Conservation (phyloP, 2,113 vertebrate species). For the Hemiprocne comata region DNA sequence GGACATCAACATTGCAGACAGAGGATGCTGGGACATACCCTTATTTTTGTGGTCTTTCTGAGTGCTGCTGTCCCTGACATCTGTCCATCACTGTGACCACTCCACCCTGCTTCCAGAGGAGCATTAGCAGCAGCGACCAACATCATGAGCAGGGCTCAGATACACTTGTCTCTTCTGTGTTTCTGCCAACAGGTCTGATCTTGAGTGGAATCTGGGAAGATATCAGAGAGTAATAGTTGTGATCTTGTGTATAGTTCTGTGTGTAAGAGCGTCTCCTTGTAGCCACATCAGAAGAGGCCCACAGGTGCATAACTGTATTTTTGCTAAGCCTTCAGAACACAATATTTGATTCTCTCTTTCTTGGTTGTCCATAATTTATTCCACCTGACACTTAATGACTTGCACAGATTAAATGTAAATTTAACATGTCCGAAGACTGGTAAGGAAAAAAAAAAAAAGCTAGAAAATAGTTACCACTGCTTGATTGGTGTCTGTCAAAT, state of each 20-base stretch:
- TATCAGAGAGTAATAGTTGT: background rate
- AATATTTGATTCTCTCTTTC: background rate
- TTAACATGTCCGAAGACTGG: background rate
- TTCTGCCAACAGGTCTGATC: background rate
- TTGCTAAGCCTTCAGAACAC: background rate
- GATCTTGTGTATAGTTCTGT: background rate
- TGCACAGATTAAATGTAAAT: background rate
- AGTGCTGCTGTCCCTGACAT: background rate
- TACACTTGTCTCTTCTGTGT: background rate
- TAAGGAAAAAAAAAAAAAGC: background rate
- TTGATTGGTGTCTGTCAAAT: background rate
- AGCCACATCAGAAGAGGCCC: background rate
- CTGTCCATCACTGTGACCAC: background rate
- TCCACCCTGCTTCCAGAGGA: background rate
- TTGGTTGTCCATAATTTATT: background rate
- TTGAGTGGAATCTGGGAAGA: background rate
- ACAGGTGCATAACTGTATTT: background rate
- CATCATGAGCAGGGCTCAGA: background rate
- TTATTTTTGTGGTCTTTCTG: background rate
- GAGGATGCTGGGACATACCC: background rate
- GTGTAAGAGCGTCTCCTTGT: background rate
- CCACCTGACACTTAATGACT: background rate
- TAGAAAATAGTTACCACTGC: background rate
- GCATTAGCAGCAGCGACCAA: background rate
- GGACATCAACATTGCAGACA: background rate